Base-by-base conservation (phyloP, 1,140 invertebrate species). In the Brachionus angularis region DNA sequence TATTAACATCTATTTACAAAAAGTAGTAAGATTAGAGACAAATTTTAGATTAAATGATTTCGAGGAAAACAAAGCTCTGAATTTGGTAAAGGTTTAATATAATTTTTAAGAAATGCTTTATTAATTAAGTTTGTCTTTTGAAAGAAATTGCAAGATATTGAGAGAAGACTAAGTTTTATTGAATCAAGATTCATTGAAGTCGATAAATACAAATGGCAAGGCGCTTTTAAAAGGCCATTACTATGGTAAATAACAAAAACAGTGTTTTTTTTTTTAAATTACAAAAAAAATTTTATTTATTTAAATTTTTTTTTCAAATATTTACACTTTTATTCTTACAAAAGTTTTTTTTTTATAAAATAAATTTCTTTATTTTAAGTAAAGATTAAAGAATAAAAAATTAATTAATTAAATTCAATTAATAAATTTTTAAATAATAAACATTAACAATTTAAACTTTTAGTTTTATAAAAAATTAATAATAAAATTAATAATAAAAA, bases 181-280 rank as follows among this genome's bases (percentile, higher is more conserved):
- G 53, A 58, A 27, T 39, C 36, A 58, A 58, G 53, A n/a, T 58
- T 58, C 39, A 23, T 23, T 58, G 5, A 39, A 39, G 33, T 58
- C 4, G 53, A 58, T 36, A 58, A 36, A 39, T 39, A 39, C 5
- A 12, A 39, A 4, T 58, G 53, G 53, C 18, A 58, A 39, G 53
- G 53, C 25, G 21, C 18, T 12, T 58, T 58, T 5, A 58, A 58
- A 58, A 58, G 36, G 8, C 53, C 53, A n/a, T 12, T 58, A 12
- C 8, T 58, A 23, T 58, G 53, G 53, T 58, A 25, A 39, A 33
- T 27, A 14, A 16, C n/a, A 0, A 3, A 2, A 52, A 52, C n/a
- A n/a, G n/a, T n/a, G n/a, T n/a, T n/a, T n/a, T 27, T 33, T 33
- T 31, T 16, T 47, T 47, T 18, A 8, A 7, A 2, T n/a, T 47